These are phyloP conservation scores for Drosophila albomicans DNA, from an alignment of 1,140 invertebrate species.

Conservation along the genomic window DNA sequence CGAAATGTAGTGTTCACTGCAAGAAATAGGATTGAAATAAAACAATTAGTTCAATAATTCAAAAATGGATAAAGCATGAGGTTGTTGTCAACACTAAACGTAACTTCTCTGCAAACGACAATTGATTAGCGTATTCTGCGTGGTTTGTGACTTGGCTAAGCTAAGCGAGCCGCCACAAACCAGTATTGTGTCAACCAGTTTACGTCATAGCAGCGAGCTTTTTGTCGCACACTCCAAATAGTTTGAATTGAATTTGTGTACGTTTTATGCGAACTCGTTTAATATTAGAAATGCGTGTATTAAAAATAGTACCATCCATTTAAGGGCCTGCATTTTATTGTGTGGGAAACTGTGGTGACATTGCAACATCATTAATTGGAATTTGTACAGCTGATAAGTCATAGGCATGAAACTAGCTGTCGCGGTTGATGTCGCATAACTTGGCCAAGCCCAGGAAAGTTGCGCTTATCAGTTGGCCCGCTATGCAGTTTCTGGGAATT, in stretches of 20 bases:
- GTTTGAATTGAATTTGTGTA: no score
- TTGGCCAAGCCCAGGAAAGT: conserved; percentile 28
- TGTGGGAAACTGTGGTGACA: not conserved
- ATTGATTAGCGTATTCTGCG: not conserved
- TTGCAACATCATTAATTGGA: not conserved
- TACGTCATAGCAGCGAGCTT: conserved; percentile 17
- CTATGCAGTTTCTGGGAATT: conserved; percentile 37
- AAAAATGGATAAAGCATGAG: not conserved
- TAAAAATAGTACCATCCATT: not conserved
- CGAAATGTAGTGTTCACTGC: conserved; percentile 79
- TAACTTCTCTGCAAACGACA: not conserved
- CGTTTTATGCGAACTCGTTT: not conserved
- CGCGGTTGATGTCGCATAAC: not conserved
- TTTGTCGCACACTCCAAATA: not conserved
- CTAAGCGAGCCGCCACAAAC: not conserved
- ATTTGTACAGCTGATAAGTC: conserved; percentile 33
- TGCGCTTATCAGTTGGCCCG: conserved; percentile 31
- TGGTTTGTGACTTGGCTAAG: conserved; percentile 19
- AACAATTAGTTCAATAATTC: not conserved
- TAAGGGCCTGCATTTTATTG: not conserved
- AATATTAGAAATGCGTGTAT: not conserved
- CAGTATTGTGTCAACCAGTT: not conserved
- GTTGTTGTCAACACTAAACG: not conserved
- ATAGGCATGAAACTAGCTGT: not conserved
- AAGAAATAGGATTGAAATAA: not conserved